Percentiles rank a stretch among this genome's conserved stretches.
Evolutionary conservation across 2,797 vertebrate species (phyloP).

Genomic region (Oryzias sinensis): DNA sequence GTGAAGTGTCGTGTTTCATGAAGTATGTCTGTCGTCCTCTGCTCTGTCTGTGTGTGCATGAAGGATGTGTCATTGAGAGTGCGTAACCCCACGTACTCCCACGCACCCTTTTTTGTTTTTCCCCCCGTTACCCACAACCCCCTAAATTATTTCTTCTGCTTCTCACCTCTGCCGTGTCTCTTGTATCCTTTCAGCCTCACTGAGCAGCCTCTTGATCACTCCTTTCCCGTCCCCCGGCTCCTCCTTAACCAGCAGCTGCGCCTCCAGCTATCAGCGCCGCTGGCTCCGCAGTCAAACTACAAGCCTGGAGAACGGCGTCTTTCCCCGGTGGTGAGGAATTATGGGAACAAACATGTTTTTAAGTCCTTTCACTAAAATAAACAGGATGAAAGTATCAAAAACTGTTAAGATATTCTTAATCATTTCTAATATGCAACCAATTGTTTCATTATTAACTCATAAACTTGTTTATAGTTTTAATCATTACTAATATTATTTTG

Average conservation of each 20-base stretch:
- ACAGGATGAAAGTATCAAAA: too few species aligned
- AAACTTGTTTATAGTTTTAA: too few species aligned
- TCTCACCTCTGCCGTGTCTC: not conserved
- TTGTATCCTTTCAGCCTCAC: conserved; percentile 81
- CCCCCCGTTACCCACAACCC: conserved; percentile 34
- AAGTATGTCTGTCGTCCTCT: conserved; percentile 12
- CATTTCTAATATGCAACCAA: too few species aligned
- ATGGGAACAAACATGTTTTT: not conserved
- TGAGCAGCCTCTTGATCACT: conserved; percentile 96
- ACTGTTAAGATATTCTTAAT: too few species aligned
- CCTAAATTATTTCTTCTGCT: conserved; percentile 1
- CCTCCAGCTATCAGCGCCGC: conserved; percentile 95
- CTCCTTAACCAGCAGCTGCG: conserved; percentile 94
- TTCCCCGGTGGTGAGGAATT: conserved; percentile 90
- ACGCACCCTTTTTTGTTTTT: conserved; percentile 35
- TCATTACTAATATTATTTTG: too few species aligned
- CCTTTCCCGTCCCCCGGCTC: conserved; percentile 96
- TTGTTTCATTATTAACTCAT: too few species aligned
- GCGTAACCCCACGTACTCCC: conserved; percentile 18
- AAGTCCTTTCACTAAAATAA: too few species aligned
- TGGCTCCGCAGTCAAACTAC: conserved; percentile 98
- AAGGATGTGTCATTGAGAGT: conserved; percentile 26
- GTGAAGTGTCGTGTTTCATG: conserved; percentile 8
- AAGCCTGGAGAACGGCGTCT: conserved; percentile 96
- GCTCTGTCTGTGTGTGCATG: conserved; percentile 11